These are phyloP conservation scores for Drosophila bocki DNA, from an alignment of 1,140 invertebrate species.

Conservation along the genomic window DNA sequence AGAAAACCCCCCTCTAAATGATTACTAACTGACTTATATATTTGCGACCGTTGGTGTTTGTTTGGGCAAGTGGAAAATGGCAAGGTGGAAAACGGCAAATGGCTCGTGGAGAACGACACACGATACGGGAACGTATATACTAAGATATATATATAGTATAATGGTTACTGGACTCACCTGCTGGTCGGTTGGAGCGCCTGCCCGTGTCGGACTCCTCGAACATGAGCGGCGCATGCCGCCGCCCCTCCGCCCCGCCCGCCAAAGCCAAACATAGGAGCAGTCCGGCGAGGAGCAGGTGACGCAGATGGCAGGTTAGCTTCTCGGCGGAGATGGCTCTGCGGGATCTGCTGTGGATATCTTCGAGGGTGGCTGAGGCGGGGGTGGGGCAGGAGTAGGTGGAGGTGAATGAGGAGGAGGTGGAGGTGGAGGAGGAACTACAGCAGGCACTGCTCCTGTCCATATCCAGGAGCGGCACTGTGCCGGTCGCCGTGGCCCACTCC, in stretches of 20 bases:
- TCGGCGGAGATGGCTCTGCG: constrained; percentile 1
- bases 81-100: constrained; percentile 1
- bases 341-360: constrained; percentile 20
- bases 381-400: background rate
- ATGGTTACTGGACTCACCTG: constrained; percentile 68
- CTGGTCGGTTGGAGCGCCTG: constrained; percentile 79
- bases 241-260: constrained; percentile 59
- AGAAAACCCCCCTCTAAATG: background rate
- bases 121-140: constrained; percentile 12
- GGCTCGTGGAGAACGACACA: constrained; percentile 27
- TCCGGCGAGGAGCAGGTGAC: constrained; percentile 70
- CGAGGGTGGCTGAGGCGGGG: background rate
- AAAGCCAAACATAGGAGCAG: constrained; percentile 53
- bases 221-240: constrained; percentile 78
- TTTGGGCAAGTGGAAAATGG: constrained; percentile 14
- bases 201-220: constrained; percentile 78
- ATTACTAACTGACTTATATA: background rate
- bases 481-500: constrained; percentile 65
- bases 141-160: background rate
- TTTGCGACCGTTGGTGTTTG: constrained; percentile 19
- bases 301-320: constrained; percentile 35
- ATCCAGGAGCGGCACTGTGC: constrained; percentile 55
- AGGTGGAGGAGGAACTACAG: background rate
- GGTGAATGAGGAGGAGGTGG: background rate
- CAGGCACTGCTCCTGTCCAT: constrained; percentile 29